Conservation (phyloP, 2,797 vertebrate species). For the Rachycentron canadum region DNA sequence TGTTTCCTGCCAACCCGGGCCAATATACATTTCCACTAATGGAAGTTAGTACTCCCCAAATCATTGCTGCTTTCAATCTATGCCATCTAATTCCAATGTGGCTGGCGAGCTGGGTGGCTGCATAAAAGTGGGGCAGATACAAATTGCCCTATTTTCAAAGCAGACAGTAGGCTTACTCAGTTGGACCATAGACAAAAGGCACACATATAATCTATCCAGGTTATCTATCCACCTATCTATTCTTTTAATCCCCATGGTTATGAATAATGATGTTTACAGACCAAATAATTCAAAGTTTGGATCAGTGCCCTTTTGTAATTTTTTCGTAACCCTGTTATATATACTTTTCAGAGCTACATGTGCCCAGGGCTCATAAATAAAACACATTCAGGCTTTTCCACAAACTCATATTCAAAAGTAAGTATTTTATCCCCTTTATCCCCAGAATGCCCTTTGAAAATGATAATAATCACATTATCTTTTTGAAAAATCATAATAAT, state of each 20-base stretch:
- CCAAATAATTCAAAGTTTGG: slow-evolving; percentile 37
- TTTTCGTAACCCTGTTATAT: slow-evolving; percentile 18
- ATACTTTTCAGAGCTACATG: slow-evolving; percentile 20
- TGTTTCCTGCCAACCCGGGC: slow-evolving; percentile 80
- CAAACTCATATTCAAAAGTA: slow-evolving; percentile 9
- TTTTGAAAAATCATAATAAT: slow-evolving; percentile 20
- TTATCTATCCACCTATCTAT: background rate
- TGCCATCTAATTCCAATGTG: slow-evolving; percentile 65
- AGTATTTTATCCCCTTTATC: slow-evolving; percentile 14
- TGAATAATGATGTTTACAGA: slow-evolving; percentile 32
- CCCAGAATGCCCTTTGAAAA: slow-evolving; percentile 18
- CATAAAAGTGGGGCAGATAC: slow-evolving; percentile 69
- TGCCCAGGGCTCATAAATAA: slow-evolving; percentile 24
- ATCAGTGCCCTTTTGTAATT: background rate
- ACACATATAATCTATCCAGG: background rate
- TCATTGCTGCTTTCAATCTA: slow-evolving; percentile 75
- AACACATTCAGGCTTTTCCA: slow-evolving; percentile 8
- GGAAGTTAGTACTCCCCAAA: slow-evolving; percentile 62
- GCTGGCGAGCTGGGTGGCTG: slow-evolving; percentile 68
- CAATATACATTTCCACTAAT: slow-evolving; percentile 70
- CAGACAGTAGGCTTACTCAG: slow-evolving; percentile 11
- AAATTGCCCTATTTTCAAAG: slow-evolving; percentile 67
- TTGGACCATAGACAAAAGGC: slow-evolving; percentile 50
- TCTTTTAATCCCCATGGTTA: slow-evolving; percentile 4
- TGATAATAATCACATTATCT: slow-evolving; percentile 6